These are phyloP conservation scores for Bos indicus DNA, from an alignment of 2,113 vertebrate genomes.

Conservation along the genomic window DNA sequence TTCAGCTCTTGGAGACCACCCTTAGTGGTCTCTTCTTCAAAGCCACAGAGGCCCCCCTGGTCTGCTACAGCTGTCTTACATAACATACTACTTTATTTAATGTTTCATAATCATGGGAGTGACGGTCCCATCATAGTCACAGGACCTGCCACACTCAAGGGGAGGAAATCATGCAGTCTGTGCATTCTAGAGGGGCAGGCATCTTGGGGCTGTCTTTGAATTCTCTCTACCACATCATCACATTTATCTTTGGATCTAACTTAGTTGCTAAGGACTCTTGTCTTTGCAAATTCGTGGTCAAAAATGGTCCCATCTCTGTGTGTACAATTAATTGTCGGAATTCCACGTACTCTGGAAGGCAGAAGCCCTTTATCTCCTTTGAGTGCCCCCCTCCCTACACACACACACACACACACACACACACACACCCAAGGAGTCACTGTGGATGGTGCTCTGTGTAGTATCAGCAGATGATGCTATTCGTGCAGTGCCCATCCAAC, in stretches of 20 bases:
- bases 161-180: background rate
- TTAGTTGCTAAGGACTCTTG: background rate
- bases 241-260: background rate
- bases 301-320: background rate
- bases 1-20: background rate
- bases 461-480: background rate
- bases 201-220: background rate
- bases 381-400: background rate
- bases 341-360: background rate
- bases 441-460: background rate
- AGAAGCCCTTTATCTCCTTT: background rate
- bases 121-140: background rate
- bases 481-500: background rate
- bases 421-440: background rate
- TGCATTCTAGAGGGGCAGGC: too few species aligned
- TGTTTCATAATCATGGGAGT: background rate
- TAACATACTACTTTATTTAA: background rate
- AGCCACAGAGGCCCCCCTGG: background rate
- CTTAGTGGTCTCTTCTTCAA: background rate
- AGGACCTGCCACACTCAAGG: background rate
- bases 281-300: background rate
- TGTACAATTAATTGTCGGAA: background rate
- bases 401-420: accelerated
- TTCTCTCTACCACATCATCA: background rate
- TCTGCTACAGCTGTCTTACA: background rate